Base-by-base conservation (phyloP, 2,888 invertebrate genomes). In the Cephus nigrinus region DNA sequence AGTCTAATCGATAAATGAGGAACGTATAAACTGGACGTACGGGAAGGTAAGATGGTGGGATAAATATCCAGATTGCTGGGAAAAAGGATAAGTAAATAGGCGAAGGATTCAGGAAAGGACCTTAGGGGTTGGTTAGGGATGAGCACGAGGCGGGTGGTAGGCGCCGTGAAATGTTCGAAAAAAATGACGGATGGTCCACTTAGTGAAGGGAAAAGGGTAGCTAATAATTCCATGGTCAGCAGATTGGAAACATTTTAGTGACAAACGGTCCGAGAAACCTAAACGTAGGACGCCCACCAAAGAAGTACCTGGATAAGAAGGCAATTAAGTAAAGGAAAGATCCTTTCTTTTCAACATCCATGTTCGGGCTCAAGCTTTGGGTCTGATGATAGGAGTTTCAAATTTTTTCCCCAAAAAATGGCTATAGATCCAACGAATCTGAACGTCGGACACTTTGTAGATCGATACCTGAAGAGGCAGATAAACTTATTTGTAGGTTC, bases 151-250 rank as follows among this genome's bases (percentile, higher is more conserved):
- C 15, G 71, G 12, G 23, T 71, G 55, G 55, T 55, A 55, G 55
- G 23, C 23, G 55, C 55, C 23, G 23, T 23, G 23, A 55, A 55
- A 55, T 55, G 55, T 55, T 31, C 31, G 0, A 12, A 33, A 71
- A 31, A 76, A 31, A 78, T 78, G 78, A 78, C 73, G 68, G 75
- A 78, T 78, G 75, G 75, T 31, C 75, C 78, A 75, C 78, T 75
- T 72, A 68, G 30, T 11, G 35, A 40, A 36, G n/a, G 69, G 30
- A 75, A 78, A 78, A 34, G 72, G 78, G 32, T 36, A 69, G 68
- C 15, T 75, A 75, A 77, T 78, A 78, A 68, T 75, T 11, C 33
- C 71, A 30, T 33, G 75, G 71, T 75, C 33, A 75, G 78, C 72
- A 75, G 78, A 78, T 75, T 68, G 75, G 75, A 76, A 68, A 35